A percentile compares a stretch with the other conserved stretches of the same genome.
Evolutionary conservation across 1,140 invertebrate species (phyloP).

Genomic region (Drosophila sproati): DNA sequence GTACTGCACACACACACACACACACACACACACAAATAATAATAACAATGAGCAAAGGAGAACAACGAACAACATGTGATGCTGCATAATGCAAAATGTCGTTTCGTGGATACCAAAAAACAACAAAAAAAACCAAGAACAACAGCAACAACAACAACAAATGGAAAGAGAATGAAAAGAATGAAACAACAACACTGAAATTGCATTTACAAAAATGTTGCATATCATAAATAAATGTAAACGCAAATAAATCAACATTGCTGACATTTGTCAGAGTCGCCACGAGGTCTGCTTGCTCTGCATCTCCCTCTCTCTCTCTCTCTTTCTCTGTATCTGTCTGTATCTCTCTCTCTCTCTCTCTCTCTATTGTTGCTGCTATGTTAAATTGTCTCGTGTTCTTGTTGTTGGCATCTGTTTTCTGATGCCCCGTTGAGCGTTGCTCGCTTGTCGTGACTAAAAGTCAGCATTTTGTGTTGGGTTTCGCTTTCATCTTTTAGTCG

Average conservation of each 20-base stretch:
- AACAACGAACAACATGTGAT: not conserved
- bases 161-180: not conserved
- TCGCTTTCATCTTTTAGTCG: constrained; percentile 51
- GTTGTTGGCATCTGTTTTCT: too few relatives aligned
- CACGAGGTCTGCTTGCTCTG: constrained; percentile 13
- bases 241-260: constrained; percentile 80
- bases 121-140: not conserved
- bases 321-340: not conserved
- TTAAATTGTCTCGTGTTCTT: not conserved
- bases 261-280: constrained; percentile 73
- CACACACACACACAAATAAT: constrained; percentile 4
- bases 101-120: not conserved
- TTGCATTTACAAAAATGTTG: constrained; percentile 79
- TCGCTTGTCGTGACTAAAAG: constrained; percentile 13
- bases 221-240: constrained; percentile 82
- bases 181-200: constrained; percentile 54
- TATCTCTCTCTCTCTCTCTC: not conserved
- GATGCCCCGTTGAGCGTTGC: not conserved
- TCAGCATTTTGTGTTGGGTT: constrained; percentile 41
- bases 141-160: not conserved
- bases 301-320: not conserved
- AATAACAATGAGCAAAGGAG: constrained; percentile 1
- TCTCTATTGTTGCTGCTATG: constrained; percentile 10
- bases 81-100: constrained; percentile 17
- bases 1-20: not conserved